Conservation (phyloP, 2,113 vertebrate species). For the Carassius gibelio region DNA sequence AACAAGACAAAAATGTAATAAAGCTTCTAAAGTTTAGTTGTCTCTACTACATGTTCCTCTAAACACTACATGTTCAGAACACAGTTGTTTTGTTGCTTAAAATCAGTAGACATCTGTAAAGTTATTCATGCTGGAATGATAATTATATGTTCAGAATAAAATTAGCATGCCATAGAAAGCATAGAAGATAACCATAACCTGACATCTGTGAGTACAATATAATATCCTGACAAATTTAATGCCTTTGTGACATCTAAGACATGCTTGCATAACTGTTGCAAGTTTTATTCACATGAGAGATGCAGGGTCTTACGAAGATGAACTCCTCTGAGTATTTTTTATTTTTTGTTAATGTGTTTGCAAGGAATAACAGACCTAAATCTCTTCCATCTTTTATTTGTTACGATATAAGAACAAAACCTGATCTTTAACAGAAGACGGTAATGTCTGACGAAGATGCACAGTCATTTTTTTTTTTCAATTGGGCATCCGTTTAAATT, state of each 20-base stretch:
- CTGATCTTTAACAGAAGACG: neutral
- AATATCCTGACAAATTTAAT: neutral
- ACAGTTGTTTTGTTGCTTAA: neutral
- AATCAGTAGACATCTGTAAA: neutral
- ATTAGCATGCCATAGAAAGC: neutral
- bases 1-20: neutral
- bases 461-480: neutral
- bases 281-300: neutral
- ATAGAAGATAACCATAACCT: neutral
- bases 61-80: too few species aligned
- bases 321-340: too few species aligned
- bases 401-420: neutral
- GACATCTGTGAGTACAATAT: neutral
- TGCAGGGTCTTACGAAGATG: neutral
- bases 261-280: neutral
- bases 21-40: neutral
- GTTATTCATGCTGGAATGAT: neutral
- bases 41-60: neutral
- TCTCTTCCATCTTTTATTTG: neutral
- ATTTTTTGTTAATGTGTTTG: neutral
- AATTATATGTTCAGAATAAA: neutral
- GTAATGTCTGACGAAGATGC: neutral
- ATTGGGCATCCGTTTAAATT: neutral
- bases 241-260: neutral
- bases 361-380: neutral